A percentile compares a stretch with the other conserved stretches of the same genome.
These are phyloP conservation scores for Hydrophis major DNA, from an alignment of 2,797 vertebrate species.

Conservation along the genomic window DNA sequence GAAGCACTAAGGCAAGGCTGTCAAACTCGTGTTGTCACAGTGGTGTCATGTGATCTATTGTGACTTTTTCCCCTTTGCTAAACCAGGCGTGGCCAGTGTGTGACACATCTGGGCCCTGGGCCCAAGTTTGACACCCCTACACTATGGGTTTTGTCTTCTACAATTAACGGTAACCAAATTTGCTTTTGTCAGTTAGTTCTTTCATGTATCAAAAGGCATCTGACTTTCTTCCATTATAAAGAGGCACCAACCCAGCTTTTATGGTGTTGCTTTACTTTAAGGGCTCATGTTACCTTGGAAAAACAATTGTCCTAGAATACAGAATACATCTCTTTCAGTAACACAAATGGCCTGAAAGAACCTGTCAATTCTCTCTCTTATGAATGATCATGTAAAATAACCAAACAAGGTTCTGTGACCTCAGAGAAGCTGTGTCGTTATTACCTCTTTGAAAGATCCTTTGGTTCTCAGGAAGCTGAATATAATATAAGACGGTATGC, in stretches of 20 bases:
- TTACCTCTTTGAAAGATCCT: slow-evolving; percentile 76
- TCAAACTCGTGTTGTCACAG: too few species aligned
- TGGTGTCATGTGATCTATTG: too few species aligned
- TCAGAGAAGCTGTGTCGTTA: not conserved
- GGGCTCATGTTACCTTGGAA: not conserved
- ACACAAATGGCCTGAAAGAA: not conserved
- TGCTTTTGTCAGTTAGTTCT: not conserved
- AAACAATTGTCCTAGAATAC: not conserved
- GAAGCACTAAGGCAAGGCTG: not conserved
- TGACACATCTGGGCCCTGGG: too few species aligned
- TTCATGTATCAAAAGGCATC: not conserved
- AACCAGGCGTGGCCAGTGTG: too few species aligned
- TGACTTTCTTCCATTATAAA: not conserved
- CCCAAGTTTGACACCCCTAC: too few species aligned
- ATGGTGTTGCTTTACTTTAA: not conserved
- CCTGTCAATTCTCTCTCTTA: not conserved
- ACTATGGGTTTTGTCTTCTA: not conserved
- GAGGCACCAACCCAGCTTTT: not conserved
- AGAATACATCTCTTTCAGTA: not conserved
- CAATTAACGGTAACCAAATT: not conserved
- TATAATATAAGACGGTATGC: slow-evolving; percentile 67
- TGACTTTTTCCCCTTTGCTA: too few species aligned
- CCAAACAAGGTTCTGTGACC: not conserved
- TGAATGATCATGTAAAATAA: not conserved
- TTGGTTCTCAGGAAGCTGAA: slow-evolving; percentile 70